Base-by-base conservation (phyloP, 1,140 invertebrate species). In the Brachionus plicatilis region DNA sequence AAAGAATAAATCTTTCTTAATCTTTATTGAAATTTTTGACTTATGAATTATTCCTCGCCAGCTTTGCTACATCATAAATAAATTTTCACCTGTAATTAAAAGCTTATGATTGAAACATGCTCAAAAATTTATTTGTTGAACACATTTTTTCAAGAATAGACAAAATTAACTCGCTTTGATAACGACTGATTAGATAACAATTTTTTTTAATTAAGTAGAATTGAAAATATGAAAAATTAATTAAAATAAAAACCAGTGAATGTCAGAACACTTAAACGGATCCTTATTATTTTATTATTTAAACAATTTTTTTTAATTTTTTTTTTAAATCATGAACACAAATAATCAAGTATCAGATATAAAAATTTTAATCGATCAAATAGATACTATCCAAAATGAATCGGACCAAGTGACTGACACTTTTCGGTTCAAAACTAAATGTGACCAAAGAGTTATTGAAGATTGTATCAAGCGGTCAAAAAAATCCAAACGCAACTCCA, bases 401-500 rank as follows among this genome's bases (percentile, higher is more conserved):
- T 3, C 27, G 11, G 33, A 68, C n/a, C 24, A 68, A n/a, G n/a
- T 29, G 5, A 33, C 27, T 41, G 33, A 68, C 12, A 72, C 12
- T 17, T 43, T n/a, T 47, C 33, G 17, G 24, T 20, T 6, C n/a
- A 72, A 72, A 41, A 72, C 17, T n/a, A 20, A 11, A 24, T 72
- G 2, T 17, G 68, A 72, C 5, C 12, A 72, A n/a, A 72, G 20
- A 72, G 9, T 72, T 8, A 43, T 41, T 72, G 68, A 41, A 17
- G 68, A 72, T 20, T 72, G 41, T 24, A 72, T 72, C 14, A 72
- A 43, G 41, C 29, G 68, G 7, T 37, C 68, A 8, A 72, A 72
- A 72, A 72, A 72, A 9, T 17, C 33, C 33, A 72, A 72, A 72
- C 68, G 68, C 43, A 72, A 72, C 33, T 72, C 68, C 7, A 72